Base-by-base conservation (phyloP, 2,888 invertebrate genomes). In the Nymphalis c-album region DNA sequence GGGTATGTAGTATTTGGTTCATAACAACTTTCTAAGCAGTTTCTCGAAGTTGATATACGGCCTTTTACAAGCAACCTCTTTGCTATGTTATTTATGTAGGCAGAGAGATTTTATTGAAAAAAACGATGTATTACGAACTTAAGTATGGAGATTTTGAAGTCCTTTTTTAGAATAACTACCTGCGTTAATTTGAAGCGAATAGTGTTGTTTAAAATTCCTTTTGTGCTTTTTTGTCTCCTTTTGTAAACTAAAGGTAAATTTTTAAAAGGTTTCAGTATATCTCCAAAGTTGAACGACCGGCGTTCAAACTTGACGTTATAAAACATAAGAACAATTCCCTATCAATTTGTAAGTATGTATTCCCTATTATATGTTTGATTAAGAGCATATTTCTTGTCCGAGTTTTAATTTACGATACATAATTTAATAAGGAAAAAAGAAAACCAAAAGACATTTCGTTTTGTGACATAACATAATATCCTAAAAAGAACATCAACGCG, bases 401-500 rank as follows among this genome's bases (percentile, higher is more conserved):
- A n/a, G 0, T 47, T n/a, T 7, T 48, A 17, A 17, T 18, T 16
- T 1, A 17, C 17, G 48, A n/a, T 4, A n/a, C 7, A 48, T 17
- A 47, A 47, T 47, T 31, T 31, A 31, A 31, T 31, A 31, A 17
- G 2, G 7, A 5, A 48, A n/a, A n/a, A 48, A 18, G 6, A 48
- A 48, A n/a, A 31, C 2, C 10, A n/a, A 2, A 31, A 31, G 8
- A 55, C 10, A 18, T 18, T 57, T 17, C 18, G 13, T 1, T 57
- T 18, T 17, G 6, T 31, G 2, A 31, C 8, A 7, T 57, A 18
- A 75, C 76, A 66, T 72, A 66, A 66, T 72, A 66, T 72, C 73
- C 74, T 75, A 64, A 69, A 47, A 85, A 84, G 78, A 83, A 86
- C 84, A 80, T 86, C 85, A 88, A 88, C 87, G 87, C 84, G 84